Conservation (phyloP, 2,888 invertebrate species). For the Agrotis clavis region DNA sequence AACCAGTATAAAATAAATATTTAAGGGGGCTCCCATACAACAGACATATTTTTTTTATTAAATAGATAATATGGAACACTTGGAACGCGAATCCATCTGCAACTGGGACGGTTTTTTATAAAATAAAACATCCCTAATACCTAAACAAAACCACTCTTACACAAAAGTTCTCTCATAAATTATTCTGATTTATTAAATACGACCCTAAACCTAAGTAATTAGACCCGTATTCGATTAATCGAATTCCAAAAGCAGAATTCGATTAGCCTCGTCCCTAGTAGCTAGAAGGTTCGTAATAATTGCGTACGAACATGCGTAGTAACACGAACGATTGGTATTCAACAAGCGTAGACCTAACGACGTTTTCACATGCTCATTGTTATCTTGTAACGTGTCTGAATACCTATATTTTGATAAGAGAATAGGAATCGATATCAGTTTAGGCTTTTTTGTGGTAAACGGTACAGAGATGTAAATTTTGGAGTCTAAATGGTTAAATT, state of each 20-base stretch:
- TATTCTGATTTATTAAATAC: slow-evolving; percentile 40
- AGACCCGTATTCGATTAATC: slow-evolving; percentile 49
- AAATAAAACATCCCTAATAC: not conserved
- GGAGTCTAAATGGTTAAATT: not conserved
- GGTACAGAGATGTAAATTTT: not conserved
- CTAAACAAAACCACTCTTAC: slow-evolving; percentile 14
- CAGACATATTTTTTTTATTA: no score
- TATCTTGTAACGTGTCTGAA: slow-evolving; percentile 40
- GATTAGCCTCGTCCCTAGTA: slow-evolving; percentile 21
- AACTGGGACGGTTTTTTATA: not conserved
- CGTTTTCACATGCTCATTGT: slow-evolving; percentile 50
- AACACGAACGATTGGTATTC: slow-evolving; percentile 42
- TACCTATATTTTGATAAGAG: slow-evolving; percentile 31
- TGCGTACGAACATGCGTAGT: slow-evolving; percentile 26
- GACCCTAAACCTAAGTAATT: slow-evolving; percentile 32
- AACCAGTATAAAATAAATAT: no score
- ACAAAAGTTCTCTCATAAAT: slow-evolving; percentile 20
- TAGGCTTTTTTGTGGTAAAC: not conserved
- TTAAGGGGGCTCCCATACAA: no score
- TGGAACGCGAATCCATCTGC: no score
- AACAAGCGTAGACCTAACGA: slow-evolving; percentile 31
- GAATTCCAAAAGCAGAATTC: slow-evolving; percentile 35
- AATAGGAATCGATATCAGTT: slow-evolving; percentile 24
- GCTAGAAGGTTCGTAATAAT: slow-evolving; percentile 31
- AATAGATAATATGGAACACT: no score